Evolutionary conservation across 1,140 invertebrate genomes (phyloP), one percentile per base, ranked within the genome.

Genomic region (Sinella curviseta): DNA sequence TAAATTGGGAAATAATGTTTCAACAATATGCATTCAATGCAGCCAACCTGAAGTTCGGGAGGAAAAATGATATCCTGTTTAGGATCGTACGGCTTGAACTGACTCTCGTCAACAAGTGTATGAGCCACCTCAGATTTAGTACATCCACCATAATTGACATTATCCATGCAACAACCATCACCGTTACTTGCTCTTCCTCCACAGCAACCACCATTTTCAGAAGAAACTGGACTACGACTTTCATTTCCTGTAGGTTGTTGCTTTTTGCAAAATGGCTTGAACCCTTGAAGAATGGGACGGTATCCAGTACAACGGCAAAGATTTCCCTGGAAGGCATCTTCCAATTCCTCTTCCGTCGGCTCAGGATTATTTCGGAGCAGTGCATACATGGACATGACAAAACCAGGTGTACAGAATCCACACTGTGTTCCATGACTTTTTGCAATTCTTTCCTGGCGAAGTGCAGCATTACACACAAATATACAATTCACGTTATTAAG

Each of bases 311-410:
- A 88, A 0, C 88, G 84, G 79, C 88, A 88, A 2, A 88, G 83
- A 84, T 88, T 88, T 48, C 88, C 90, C 89, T 96, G 94, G 85
- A 97, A 93, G 0, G 94, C 91, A n/a, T 92, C 89, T 88, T 96
- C 94, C 84, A 97, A 86, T 81, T 96, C 91, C 24, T 91, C 87
- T 89, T 91, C 92, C 14, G 85, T 83, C 0, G 88, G 88, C 54
- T 87, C 88, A 0, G 92, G 92, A 33, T 82, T 82, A 79, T 90
- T 86, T 67, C 82, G 36, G 14, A 82, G 55, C 0, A 82, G 67
- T 12, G 79, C 57, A 78, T 87, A 87, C 81, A 86, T 87, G 0
- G 86, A 85, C 86, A 88, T 88, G 20, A 88, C 85, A 78, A 87
- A 85, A 4, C 87, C 87, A 12, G 87, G 86, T 0, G 87, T 87